A percentile compares a stretch with the other conserved stretches of the same genome.
phyloP scores from a whole-genome alignment of 2,888 invertebrate species.

The Boloria euphrosyne region DNA sequence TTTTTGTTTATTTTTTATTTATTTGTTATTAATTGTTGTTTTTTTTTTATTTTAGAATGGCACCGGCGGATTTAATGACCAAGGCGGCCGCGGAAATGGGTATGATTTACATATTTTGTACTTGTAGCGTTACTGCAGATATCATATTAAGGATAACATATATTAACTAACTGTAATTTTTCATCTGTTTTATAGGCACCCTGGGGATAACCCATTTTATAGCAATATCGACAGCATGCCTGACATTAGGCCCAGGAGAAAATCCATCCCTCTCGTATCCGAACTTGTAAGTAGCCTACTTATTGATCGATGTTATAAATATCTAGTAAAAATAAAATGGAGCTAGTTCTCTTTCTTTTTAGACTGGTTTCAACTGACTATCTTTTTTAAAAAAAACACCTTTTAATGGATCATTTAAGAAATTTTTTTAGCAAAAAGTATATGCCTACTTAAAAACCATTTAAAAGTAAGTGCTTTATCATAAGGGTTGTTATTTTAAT shows the following conservation, averaged over 20 bases:
- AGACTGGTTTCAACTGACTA: constrained; percentile 70
- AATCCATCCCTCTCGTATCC: constrained; percentile 98
- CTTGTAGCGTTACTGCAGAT: not conserved
- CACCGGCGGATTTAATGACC: constrained; percentile 89
- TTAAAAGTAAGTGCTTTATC: too few species aligned
- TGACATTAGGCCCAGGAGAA: constrained; percentile 97
- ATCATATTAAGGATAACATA: not conserved
- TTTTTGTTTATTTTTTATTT: constrained; percentile 58
- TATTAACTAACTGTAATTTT: constrained; percentile 12
- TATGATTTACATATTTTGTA: constrained; percentile 71
- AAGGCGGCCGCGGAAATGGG: constrained; percentile 91
- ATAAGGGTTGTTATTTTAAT: too few species aligned
- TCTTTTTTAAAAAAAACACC: constrained; percentile 41
- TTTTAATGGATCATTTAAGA: too few species aligned
- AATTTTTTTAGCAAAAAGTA: too few species aligned
- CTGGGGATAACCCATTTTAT: constrained; percentile 99
- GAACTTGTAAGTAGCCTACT: constrained; percentile 93
- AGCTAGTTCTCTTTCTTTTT: constrained; percentile 62
- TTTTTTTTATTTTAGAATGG: constrained; percentile 92
- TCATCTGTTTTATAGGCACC: constrained; percentile 84
- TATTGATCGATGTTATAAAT: constrained; percentile 44
- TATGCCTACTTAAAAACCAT: too few species aligned
- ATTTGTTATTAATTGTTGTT: constrained; percentile 68
- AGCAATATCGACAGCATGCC: constrained; percentile 99
- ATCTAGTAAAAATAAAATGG: constrained; percentile 59